phyloP scores from a whole-genome alignment of 2,888 invertebrate genomes.

The Dasysyrphus tricinctus region DNA sequence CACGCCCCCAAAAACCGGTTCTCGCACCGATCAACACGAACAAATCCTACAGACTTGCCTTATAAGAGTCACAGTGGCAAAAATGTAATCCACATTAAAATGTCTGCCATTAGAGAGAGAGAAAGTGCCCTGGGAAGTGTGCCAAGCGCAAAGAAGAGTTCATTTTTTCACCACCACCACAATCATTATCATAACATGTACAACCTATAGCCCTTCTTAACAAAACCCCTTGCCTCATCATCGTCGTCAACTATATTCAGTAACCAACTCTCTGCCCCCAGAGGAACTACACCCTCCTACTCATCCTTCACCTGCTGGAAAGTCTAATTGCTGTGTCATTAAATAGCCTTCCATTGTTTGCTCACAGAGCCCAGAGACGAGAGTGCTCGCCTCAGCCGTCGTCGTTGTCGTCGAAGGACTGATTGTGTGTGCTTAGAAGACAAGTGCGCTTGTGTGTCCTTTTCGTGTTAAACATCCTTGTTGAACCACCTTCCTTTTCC shows the following conservation, averaged over 20 bases:
- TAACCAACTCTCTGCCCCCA: background rate
- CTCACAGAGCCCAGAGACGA: constrained; percentile 48
- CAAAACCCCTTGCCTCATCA: background rate
- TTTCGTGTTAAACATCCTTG: constrained; percentile 66
- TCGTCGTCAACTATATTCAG: background rate
- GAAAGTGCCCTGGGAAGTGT: constrained; percentile 60
- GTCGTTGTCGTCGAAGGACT: constrained; percentile 4
- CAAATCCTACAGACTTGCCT: constrained; percentile 52
- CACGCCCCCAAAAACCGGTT: background rate
- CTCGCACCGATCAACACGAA: constrained; percentile 28
- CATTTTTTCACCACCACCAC: constrained; percentile 63
- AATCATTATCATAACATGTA: constrained; percentile 70
- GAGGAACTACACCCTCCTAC: constrained; percentile 21
- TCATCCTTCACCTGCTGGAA: constrained; percentile 60
- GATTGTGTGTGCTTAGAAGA: constrained; percentile 65
- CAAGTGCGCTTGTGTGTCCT: constrained; percentile 62
- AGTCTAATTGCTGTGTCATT: constrained; percentile 72
- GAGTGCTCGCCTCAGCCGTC: constrained; percentile 25
- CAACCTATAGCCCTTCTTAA: constrained; percentile 13
- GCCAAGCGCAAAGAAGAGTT: constrained; percentile 69
- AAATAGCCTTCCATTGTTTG: constrained; percentile 69
- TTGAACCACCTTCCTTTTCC: constrained; percentile 47
- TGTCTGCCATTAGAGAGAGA: constrained; percentile 50
- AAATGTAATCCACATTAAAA: constrained; percentile 72
- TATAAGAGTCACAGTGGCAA: constrained; percentile 21